Conservation (phyloP, 2,888 invertebrate genomes). For the Stegophylla sp. region DNA sequence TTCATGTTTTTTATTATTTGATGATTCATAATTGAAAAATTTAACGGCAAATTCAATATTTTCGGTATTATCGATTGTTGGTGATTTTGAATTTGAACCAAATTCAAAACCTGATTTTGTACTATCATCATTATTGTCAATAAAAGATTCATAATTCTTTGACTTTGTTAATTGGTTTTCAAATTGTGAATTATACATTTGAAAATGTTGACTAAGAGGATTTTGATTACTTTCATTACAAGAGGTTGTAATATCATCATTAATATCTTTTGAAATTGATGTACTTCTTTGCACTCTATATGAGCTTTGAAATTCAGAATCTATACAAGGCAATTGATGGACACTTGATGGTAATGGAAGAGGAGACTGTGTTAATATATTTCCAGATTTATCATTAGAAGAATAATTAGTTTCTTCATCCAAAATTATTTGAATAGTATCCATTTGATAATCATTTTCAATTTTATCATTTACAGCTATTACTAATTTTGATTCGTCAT, state of each 20-base stretch:
- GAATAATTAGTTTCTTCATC: slow-evolving; percentile 12
- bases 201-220: slow-evolving; percentile 12
- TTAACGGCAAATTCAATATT: not conserved
- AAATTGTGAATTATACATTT: slow-evolving; percentile 21
- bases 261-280: slow-evolving; percentile 16
- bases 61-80: slow-evolving; percentile 1
- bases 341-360: not conserved
- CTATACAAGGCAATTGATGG: not conserved
- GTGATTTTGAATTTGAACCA: slow-evolving; percentile 16
- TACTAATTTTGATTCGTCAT: slow-evolving; percentile 62
- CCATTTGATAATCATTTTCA: slow-evolving; percentile 64
- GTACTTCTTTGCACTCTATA: not conserved
- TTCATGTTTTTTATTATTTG: not conserved
- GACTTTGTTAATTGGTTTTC: slow-evolving; percentile 3
- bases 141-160: not conserved
- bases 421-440: not conserved
- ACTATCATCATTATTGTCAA: slow-evolving; percentile 30
- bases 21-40: not conserved
- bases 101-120: slow-evolving; percentile 27
- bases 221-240: slow-evolving; percentile 20
- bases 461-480: slow-evolving; percentile 66
- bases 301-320: not conserved
- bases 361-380: not conserved
- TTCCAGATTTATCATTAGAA: not conserved
- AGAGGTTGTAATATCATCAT: slow-evolving; percentile 15